Conservation (phyloP, 2,113 vertebrate genomes). For the Thermophis baileyi region DNA sequence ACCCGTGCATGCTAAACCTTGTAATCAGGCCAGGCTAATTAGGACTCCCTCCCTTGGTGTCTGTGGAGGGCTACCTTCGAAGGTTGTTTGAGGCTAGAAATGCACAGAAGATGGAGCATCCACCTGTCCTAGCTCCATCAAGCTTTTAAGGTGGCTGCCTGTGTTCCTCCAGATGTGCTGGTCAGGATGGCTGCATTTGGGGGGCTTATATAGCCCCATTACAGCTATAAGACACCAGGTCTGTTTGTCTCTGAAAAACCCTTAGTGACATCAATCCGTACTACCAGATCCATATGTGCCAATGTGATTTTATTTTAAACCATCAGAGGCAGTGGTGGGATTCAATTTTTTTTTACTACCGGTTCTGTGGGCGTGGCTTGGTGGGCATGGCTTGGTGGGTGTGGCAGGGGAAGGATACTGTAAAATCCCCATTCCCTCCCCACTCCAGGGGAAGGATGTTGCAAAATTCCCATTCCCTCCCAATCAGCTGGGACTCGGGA, state of each 20-base stretch:
- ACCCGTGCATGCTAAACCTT: background rate
- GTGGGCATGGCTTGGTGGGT: too few relatives aligned
- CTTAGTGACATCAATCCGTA: background rate
- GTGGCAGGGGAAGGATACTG: too few relatives aligned
- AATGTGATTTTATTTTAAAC: background rate
- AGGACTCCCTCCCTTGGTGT: background rate
- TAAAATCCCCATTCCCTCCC: too few relatives aligned
- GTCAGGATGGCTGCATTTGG: background rate
- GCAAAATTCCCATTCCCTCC: too few relatives aligned
- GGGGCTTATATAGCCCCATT: background rate
- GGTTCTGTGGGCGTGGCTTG: too few relatives aligned
- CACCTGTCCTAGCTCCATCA: too few relatives aligned
- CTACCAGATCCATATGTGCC: too few relatives aligned
- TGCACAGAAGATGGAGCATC: background rate
- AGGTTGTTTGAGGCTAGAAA: background rate
- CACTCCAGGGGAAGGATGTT: too few relatives aligned
- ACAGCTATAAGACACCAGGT: background rate
- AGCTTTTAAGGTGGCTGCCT: background rate
- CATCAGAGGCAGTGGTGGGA: background rate
- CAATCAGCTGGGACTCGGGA: too few relatives aligned
- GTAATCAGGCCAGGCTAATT: background rate
- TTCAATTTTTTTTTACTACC: too few relatives aligned
- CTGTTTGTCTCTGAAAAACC: background rate
- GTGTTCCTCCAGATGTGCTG: background rate
- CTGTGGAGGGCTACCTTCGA: background rate